Base-by-base conservation (phyloP, 2,888 invertebrate genomes). In the Caenorhabditis afra region DNA sequence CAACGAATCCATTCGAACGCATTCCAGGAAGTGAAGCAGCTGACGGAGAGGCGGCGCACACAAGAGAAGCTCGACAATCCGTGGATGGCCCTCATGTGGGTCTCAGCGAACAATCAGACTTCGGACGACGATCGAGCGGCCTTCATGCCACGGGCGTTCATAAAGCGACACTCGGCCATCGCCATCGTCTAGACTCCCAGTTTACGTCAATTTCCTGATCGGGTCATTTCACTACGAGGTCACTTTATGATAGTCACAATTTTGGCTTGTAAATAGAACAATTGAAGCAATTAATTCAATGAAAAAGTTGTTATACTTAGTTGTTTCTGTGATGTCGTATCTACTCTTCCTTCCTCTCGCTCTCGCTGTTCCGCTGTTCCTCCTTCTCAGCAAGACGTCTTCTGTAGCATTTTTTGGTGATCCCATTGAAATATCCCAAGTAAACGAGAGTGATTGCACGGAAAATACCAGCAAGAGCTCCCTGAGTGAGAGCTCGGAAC, bases 401-500 rank as follows among this genome's bases (percentile, higher is more conserved):
- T 16, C 77, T 58, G 45, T 84, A 75, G 59, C 85, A 85, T 22
- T 77, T 81, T 59, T 84, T 85, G 39, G 86, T 85, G 45, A 89
- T 86, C 20, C 84, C 78, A 58, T 88, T 86, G 85, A 89, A 89
- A 64, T 85, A 82, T 23, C 88, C 88, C 20, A 86, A 67, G 58
- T 89, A 89, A 57, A 86, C 65, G 14, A 89, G 81, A 78, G 89
- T 87, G 50, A 90, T 74, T 8, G 82, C 86, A 35, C 89, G 86
- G 79, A 89, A 83, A 8, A 89, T 45, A 22, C 89, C 88, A 37
- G 79, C 84, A 23, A 88, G 73, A 11, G 75, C 37, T 22, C 64
- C 47, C 83, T 93, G 92, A 22, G 88, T 81, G n/a, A 91, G 29
- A 2, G 91, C 90, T 85, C 95, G 94, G 41, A 92, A 90, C 8